phyloP scores from a whole-genome alignment of 2,797 vertebrate genomes.

The Vespertilio murinus region DNA sequence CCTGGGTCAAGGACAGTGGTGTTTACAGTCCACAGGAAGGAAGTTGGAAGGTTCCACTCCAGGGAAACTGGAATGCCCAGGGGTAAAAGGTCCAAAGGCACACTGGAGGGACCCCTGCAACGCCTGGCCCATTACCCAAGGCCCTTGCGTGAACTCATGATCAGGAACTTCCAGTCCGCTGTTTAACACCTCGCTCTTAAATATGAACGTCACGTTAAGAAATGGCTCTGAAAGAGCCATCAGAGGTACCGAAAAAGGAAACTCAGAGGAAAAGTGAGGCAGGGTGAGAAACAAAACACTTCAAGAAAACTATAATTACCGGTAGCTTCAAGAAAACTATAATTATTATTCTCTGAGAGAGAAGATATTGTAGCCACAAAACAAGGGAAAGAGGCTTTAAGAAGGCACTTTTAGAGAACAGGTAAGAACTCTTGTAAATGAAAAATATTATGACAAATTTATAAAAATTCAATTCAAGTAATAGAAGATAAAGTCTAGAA shows the following conservation, averaged over 20 bases:
- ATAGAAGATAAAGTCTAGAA: background rate
- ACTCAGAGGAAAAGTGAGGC: background rate
- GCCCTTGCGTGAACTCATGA: background rate
- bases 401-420: background rate
- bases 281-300: background rate
- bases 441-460: background rate
- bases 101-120: background rate
- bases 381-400: background rate
- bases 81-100: background rate
- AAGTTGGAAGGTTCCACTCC: background rate
- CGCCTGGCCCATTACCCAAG: background rate
- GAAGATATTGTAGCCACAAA: background rate
- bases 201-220: background rate
- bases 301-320: background rate
- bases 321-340: background rate
- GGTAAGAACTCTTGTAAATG: background rate
- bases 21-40: background rate
- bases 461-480: constrained; percentile 4
- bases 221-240: background rate
- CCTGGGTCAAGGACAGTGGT: background rate
- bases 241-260: background rate
- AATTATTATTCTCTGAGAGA: background rate
- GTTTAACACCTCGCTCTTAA: background rate
- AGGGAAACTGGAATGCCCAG: background rate
- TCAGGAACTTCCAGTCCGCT: background rate